Conservation (phyloP, 1,140 invertebrate genomes). For the Colletes gigas region DNA sequence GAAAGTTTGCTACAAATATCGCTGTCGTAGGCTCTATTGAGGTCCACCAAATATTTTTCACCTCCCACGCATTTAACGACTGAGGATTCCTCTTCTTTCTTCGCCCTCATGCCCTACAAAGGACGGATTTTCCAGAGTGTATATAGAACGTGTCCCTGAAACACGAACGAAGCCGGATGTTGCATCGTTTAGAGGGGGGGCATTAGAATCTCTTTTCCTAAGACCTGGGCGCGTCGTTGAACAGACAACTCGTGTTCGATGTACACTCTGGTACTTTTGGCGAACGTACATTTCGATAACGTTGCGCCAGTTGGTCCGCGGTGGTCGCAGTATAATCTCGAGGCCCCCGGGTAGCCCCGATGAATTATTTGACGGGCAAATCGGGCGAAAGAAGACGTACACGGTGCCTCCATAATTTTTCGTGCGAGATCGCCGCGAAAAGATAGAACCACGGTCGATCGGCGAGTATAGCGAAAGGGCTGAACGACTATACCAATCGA, state of each 20-base stretch:
- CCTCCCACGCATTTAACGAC: background rate
- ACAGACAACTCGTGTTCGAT: background rate
- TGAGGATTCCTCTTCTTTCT: background rate
- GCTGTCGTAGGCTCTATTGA: background rate
- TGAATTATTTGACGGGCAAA: slow-evolving; percentile 61
- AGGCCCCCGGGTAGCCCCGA: slow-evolving; percentile 36
- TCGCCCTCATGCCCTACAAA: background rate
- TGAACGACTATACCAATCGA: slow-evolving; percentile 59
- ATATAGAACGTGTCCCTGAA: slow-evolving; percentile 5
- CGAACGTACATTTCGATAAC: slow-evolving; percentile 4
- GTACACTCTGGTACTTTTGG: background rate
- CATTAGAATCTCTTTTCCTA: slow-evolving; percentile 48
- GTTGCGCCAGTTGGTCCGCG: background rate
- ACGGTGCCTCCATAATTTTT: slow-evolving; percentile 15
- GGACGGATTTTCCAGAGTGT: slow-evolving; percentile 20
- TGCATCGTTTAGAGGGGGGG: slow-evolving; percentile 39
- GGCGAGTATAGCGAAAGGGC: slow-evolving; percentile 51
- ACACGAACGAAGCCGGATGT: slow-evolving; percentile 48
- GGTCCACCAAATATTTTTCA: slow-evolving; percentile 27
- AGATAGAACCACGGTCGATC: slow-evolving; percentile 50
- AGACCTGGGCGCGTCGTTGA: slow-evolving; percentile 13
- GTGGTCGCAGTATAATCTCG: slow-evolving; percentile 38
- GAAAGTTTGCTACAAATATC: slow-evolving; percentile 32
- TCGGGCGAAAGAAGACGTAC: slow-evolving; percentile 18
- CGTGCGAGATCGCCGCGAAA: slow-evolving; percentile 21